Percentiles rank a stretch among this genome's conserved stretches.
phyloP scores from a whole-genome alignment of 2,888 invertebrate genomes.

The Ectemnius cavifrons region DNA sequence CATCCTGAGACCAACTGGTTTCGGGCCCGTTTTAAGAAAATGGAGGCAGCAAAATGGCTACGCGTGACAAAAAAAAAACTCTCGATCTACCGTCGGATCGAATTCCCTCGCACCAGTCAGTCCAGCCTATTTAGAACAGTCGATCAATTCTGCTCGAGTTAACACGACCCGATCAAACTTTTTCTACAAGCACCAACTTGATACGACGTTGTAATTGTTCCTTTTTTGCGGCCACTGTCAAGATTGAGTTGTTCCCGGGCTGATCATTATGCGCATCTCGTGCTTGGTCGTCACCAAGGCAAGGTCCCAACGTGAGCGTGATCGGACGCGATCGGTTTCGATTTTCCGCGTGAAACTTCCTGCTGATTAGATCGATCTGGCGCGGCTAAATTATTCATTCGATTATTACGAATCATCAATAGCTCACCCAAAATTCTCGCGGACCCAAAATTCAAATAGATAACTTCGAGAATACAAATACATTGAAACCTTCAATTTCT shows the following conservation, averaged over 20 bases:
- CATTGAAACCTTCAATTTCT: too few species aligned
- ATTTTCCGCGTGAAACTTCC: not conserved
- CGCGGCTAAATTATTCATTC: too few species aligned
- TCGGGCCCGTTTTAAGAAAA: conserved; percentile 22
- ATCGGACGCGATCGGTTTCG: conserved; percentile 13
- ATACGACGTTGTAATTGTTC: conserved; percentile 7
- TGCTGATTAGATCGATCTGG: too few species aligned
- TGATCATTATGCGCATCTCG: conserved; percentile 34
- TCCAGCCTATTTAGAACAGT: not conserved
- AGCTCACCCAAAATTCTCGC: too few species aligned
- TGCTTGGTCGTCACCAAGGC: not conserved
- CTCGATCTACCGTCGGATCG: not conserved
- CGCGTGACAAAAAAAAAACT: not conserved
- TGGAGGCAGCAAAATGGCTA: conserved; percentile 61
- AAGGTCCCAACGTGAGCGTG: conserved; percentile 24
- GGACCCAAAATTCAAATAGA: too few species aligned
- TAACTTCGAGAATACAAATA: too few species aligned
- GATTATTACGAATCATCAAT: too few species aligned
- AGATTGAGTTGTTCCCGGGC: conserved; percentile 17
- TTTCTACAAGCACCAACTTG: not conserved
- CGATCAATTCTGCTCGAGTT: not conserved
- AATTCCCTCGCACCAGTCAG: not conserved
- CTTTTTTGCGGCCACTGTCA: conserved; percentile 8
- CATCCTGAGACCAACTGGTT: conserved; percentile 31
- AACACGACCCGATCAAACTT: conserved; percentile 6